A percentile compares a stretch with the other conserved stretches of the same genome.
Conservation (phyloP, 2,888 invertebrate genomes). For the Phymatocera aterrima region DNA sequence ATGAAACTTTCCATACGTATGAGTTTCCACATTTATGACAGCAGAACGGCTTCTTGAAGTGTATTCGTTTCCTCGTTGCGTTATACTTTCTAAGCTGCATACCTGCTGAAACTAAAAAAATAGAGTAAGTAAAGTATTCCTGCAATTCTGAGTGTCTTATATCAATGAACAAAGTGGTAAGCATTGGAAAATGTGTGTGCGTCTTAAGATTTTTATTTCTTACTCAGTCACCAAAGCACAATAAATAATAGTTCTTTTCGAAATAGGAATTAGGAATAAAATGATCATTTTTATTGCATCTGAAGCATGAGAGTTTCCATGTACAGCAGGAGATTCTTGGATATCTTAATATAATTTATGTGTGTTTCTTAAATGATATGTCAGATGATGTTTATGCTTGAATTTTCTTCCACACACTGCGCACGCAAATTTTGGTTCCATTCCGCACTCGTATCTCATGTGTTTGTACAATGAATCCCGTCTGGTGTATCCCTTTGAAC, state of each 20-base stretch:
- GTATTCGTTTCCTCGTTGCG: neutral
- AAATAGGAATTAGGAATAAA: neutral
- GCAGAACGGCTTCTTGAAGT: slow-evolving; percentile 74
- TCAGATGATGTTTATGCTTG: slow-evolving; percentile 68
- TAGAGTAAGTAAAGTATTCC: slow-evolving; percentile 11
- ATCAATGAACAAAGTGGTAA: neutral
- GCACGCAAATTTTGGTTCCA: slow-evolving; percentile 70
- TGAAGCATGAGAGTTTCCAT: neutral
- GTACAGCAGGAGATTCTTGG: neutral
- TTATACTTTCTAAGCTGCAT: slow-evolving; percentile 18
- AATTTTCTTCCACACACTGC: slow-evolving; percentile 65
- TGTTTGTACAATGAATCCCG: slow-evolving; percentile 64
- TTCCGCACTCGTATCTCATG: slow-evolving; percentile 67
- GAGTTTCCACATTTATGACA: slow-evolving; percentile 88
- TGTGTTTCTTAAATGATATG: slow-evolving; percentile 49
- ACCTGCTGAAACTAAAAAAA: slow-evolving; percentile 38
- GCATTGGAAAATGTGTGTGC: neutral
- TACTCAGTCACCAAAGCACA: neutral
- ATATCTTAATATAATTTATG: slow-evolving; percentile 19
- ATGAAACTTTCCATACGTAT: slow-evolving; percentile 79
- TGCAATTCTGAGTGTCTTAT: neutral
- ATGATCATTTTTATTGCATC: neutral
- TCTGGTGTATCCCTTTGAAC: slow-evolving; percentile 64
- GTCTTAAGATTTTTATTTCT: neutral
- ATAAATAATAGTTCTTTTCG: neutral